Evolutionary conservation across 2,113 vertebrate species (phyloP), one percentile per base, ranked within the genome.

Genomic region (Jaculus jaculus): DNA sequence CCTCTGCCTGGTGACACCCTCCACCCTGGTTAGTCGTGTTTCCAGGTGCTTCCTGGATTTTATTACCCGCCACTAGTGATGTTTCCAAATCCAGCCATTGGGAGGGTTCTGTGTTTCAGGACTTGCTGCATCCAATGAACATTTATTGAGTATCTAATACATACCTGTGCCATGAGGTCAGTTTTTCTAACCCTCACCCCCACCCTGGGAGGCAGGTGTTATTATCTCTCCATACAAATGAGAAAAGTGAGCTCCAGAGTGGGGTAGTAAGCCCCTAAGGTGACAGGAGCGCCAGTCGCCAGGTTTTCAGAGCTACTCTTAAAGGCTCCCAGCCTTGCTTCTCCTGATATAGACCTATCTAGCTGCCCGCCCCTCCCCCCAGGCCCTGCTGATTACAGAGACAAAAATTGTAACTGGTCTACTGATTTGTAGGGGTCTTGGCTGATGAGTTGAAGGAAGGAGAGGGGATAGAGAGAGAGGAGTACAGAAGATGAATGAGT

Each of bases 131-230:
- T 26, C 51, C 89, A 80, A 30, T 21, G 61, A 82, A 21, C 17
- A 7, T 91, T 91, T 77, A 65, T 86, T 90, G 68, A 95, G 65
- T 51, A 84, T 34, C 21, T 34, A 65, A 66, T 72, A 34, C 24
- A 30, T 32, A 0, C 26, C 37, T n/a, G 15, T 21, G 23, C n/a
- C 60, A 37, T 21, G n/a, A 84, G 68, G 39, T 69, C 37, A 72
- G 65, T 71, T 81, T 54, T 85, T 66, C 82, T 58, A 77, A 58
- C 26, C 16, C 28, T 75, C 24, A 34, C 15, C 28, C 13, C 68
- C 28, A 34, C 28, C 12, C 74, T 37, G 71, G 65, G 65, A 88
- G 16, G 39, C 17, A 37, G 20, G 23, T 47, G 17, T 77, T 63
- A 21, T 74, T n/a, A 74, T 75, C 42, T 37, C 66, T 83, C 65